A percentile compares a stretch with the other conserved stretches of the same genome.
These are phyloP conservation scores for Bombyx huttoni DNA, from an alignment of 2,888 invertebrate species.

Conservation along the genomic window DNA sequence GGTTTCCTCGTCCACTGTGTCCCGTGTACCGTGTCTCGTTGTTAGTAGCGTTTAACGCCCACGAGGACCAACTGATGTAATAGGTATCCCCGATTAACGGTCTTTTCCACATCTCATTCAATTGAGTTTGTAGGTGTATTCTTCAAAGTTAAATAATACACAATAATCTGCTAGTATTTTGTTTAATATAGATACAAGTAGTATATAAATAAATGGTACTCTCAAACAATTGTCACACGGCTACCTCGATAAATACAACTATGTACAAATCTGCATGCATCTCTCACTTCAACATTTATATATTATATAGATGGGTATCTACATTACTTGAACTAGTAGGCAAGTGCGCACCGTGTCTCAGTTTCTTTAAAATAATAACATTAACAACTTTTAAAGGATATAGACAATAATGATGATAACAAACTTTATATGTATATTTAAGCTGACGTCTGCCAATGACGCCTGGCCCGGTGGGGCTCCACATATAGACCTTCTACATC, in stretches of 20 bases:
- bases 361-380: neutral
- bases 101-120: no score
- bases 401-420: no score
- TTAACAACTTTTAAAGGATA: neutral
- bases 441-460: no score
- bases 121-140: neutral
- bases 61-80: no score
- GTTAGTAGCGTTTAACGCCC: no score
- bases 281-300: constrained; percentile 4
- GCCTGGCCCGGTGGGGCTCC: no score
- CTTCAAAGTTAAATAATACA: constrained; percentile 2
- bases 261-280: constrained; percentile 9
- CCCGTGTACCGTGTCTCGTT: no score
- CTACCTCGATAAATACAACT: constrained; percentile 32
- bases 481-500: no score
- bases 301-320: neutral
- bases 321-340: neutral
- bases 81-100: no score
- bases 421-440: no score
- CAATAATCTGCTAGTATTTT: constrained; percentile 1
- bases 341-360: neutral
- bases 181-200: constrained; percentile 22
- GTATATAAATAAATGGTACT: constrained; percentile 43
- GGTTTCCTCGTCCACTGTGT: no score
- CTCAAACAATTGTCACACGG: constrained; percentile 22